Evolutionary conservation across 2,797 vertebrate genomes (phyloP).

Genomic region (Hafferia zeledoni): DNA sequence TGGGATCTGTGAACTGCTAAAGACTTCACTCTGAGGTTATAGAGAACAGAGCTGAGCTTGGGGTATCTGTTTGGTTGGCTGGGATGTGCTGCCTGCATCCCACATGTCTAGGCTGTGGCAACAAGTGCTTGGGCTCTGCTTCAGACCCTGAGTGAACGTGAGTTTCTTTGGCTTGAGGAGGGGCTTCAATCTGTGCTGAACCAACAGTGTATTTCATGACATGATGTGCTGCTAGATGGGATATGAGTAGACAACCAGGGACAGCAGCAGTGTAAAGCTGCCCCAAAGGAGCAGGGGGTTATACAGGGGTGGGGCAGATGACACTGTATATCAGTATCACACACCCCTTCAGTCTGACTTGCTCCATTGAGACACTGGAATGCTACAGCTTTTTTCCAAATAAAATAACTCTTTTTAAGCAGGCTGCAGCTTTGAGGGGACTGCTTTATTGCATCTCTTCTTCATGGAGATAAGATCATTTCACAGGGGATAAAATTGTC

Average conservation of each 20-base stretch:
- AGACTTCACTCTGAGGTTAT: background rate
- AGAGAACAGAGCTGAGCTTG: background rate
- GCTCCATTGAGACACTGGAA: background rate
- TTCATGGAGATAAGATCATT: constrained; percentile 56
- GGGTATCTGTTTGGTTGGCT: background rate
- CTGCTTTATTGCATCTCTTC: constrained; percentile 24
- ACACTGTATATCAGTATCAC: background rate
- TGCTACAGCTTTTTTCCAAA: background rate
- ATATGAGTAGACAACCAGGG: background rate
- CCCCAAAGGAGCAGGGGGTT: background rate
- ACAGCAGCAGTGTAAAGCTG: fast-evolving
- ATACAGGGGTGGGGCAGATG: background rate
- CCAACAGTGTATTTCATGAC: background rate
- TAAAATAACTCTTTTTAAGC: constrained; percentile 41
- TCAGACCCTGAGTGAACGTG: background rate
- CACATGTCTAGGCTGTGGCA: background rate
- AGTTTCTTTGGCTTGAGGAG: background rate
- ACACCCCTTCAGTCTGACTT: background rate
- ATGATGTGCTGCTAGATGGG: background rate
- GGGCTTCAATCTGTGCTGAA: background rate
- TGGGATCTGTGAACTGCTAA: background rate
- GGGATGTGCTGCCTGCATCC: background rate
- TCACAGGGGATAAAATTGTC: constrained; percentile 61
- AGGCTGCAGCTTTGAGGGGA: constrained; percentile 24
- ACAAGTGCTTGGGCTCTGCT: background rate